Evolutionary conservation across 92 coral and sea anemone species (phyloP).

Genomic region (Paramuricea clavata): DNA sequence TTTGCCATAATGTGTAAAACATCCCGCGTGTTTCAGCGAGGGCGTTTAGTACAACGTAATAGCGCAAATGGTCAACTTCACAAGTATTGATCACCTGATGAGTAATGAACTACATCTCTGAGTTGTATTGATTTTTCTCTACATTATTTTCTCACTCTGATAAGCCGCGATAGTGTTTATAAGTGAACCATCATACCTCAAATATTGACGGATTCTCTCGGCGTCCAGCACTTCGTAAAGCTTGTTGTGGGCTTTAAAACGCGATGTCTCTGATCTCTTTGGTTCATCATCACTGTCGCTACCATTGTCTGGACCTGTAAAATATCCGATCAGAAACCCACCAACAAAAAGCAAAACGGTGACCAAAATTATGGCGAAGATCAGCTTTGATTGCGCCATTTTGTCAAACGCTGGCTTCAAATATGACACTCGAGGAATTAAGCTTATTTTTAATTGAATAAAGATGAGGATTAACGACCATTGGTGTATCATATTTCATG

Average conservation of each 20-base stretch:
- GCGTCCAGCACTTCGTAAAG: slow-evolving; percentile 65
- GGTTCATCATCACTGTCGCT: background rate
- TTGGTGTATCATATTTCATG: too few species aligned
- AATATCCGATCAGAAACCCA: slow-evolving; percentile 71
- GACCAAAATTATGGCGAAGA: slow-evolving; percentile 54
- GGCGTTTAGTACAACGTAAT: too few species aligned
- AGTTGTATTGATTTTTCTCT: too few species aligned
- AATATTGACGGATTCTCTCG: slow-evolving; percentile 67
- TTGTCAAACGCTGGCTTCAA: background rate
- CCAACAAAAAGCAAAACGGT: slow-evolving; percentile 71
- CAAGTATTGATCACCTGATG: too few species aligned
- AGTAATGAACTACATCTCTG: too few species aligned
- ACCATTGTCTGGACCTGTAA: slow-evolving; percentile 18
- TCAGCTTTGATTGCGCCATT: slow-evolving; percentile 44
- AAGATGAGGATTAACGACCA: background rate
- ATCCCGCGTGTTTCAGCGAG: too few species aligned
- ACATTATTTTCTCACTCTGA: background rate
- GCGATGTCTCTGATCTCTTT: background rate
- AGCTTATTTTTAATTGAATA: background rate
- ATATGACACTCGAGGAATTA: background rate
- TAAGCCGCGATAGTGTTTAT: too few species aligned
- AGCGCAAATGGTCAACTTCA: too few species aligned
- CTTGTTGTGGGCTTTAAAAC: slow-evolving; percentile 48
- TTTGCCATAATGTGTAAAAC: too few species aligned
- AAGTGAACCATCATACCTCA: slow-evolving; percentile 58